A percentile compares a stretch with the other conserved stretches of the same genome.
Evolutionary conservation across 35 echinoderm and acorn worm genomes (phyloP).

Genomic region (Antedon bifida): DNA sequence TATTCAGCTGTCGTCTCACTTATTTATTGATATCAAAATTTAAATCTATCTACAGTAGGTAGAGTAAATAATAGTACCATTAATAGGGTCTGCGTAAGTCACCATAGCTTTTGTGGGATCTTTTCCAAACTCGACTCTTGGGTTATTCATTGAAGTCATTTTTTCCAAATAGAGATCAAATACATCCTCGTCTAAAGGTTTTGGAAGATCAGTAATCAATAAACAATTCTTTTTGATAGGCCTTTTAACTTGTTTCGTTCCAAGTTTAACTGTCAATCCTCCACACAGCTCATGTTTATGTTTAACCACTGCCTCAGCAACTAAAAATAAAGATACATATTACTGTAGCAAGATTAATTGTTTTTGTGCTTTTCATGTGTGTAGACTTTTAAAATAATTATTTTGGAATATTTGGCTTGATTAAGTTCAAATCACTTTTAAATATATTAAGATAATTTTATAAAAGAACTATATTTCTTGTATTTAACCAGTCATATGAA

Average conservation of each 20-base stretch:
- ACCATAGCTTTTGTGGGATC: neutral
- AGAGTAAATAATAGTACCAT: neutral
- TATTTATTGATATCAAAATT: too few relatives aligned
- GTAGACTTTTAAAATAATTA: too few relatives aligned
- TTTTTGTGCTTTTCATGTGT: too few relatives aligned
- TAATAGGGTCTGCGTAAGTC: neutral
- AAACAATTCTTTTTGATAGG: neutral
- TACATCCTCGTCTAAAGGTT: neutral
- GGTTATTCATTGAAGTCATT: neutral
- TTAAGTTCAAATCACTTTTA: too few relatives aligned
- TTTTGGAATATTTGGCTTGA: too few relatives aligned
- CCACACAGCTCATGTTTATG: neutral
- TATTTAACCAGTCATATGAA: too few relatives aligned
- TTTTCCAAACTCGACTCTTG: neutral
- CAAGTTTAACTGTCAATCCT: neutral
- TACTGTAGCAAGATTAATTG: too few relatives aligned
- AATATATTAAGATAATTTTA: too few relatives aligned
- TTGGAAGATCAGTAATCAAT: neutral
- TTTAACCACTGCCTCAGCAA: neutral
- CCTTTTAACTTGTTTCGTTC: neutral
- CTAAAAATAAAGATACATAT: neutral
- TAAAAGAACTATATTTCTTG: too few relatives aligned
- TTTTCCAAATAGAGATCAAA: neutral
- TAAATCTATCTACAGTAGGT: too few relatives aligned
- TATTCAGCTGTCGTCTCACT: too few relatives aligned